phyloP scores from a whole-genome alignment of 2,888 invertebrate genomes.

The Morpho deidamia region DNA sequence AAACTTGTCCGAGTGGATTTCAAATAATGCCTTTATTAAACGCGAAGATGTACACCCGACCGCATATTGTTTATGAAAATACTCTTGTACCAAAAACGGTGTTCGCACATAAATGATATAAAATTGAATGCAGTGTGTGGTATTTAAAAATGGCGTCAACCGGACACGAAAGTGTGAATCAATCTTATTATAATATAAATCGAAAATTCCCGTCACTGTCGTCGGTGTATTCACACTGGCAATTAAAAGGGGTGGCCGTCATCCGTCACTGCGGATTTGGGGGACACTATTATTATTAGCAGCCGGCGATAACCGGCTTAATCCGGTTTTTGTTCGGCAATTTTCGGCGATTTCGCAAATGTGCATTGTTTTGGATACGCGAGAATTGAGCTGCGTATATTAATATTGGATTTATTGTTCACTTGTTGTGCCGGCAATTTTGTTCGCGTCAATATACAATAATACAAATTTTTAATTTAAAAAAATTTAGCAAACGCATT shows the following conservation, averaged over 20 bases:
- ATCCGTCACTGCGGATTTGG: slow-evolving; percentile 67
- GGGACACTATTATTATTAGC: slow-evolving; percentile 71
- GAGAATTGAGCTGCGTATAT: slow-evolving; percentile 8
- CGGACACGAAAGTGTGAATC: slow-evolving; percentile 21
- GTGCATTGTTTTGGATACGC: slow-evolving; percentile 23
- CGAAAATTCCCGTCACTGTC: slow-evolving; percentile 64
- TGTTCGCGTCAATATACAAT: too few relatives aligned
- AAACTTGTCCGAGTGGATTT: too few relatives aligned
- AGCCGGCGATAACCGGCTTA: slow-evolving; percentile 62
- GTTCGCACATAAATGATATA: not conserved
- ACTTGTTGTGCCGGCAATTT: too few relatives aligned
- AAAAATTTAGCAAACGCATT: too few relatives aligned
- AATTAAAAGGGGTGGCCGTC: slow-evolving; percentile 75
- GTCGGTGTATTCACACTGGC: slow-evolving; percentile 56
- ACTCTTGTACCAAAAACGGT: too few relatives aligned
- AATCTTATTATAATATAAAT: slow-evolving; percentile 76
- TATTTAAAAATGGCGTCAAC: not conserved
- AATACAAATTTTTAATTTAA: too few relatives aligned
- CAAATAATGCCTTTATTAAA: too few relatives aligned
- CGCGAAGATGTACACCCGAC: not conserved
- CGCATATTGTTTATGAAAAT: too few relatives aligned
- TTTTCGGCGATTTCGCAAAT: slow-evolving; percentile 35
- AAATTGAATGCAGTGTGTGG: not conserved
- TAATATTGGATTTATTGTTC: too few relatives aligned
- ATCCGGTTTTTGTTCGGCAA: slow-evolving; percentile 58